Base-by-base conservation (phyloP, 1,140 invertebrate species). In the Drosophila insularis region DNA sequence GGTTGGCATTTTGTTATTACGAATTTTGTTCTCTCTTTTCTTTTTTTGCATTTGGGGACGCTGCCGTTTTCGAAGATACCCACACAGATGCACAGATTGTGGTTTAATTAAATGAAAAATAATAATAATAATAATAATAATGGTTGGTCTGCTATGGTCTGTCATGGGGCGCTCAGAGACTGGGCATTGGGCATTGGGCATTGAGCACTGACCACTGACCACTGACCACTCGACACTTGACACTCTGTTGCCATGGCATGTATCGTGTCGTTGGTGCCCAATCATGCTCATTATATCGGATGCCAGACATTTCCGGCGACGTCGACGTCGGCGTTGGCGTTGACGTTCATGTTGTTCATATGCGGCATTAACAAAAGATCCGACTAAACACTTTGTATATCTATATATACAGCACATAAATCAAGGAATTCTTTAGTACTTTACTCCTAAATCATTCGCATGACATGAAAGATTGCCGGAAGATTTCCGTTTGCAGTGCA, bases 181-280 rank as follows among this genome's bases (percentile, higher is more conserved):
- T 35, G 54, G 54, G 27, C 54, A 17, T 14, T 35, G 54, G 54
- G 2, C 56, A 17, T 19, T 31, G 64, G 62, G 43, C 43, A 17
- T 19, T 14, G 64, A 58, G 43, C 43, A 46, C 23, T 35, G 54
- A 27, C n/a, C 54, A 32, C 10, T 56, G 54, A 27, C 2, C 58
- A 17, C 14, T 32, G 64, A 58, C 17, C 43, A 50, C 19, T 37
- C 35, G 32, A 35, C 56, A 10, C 17, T 14, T 61, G 62, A 7
- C 43, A 21, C 19, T 11, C 71, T 69, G 71, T 71, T 71, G 72
- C 68, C 56, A 71, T 68, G 73, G 64, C 59, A 37, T 35, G 55
- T 50, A 50, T 19, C 8, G 43, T 50, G n/a, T 19, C 31, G 31
- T 58, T 58, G 32, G 55, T 58, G 55, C n/a, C 55, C 55, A 58